Percentiles rank a stretch among this genome's conserved stretches.
phyloP scores from a whole-genome alignment of 2,113 vertebrate genomes.

The Callionymus lyra region DNA sequence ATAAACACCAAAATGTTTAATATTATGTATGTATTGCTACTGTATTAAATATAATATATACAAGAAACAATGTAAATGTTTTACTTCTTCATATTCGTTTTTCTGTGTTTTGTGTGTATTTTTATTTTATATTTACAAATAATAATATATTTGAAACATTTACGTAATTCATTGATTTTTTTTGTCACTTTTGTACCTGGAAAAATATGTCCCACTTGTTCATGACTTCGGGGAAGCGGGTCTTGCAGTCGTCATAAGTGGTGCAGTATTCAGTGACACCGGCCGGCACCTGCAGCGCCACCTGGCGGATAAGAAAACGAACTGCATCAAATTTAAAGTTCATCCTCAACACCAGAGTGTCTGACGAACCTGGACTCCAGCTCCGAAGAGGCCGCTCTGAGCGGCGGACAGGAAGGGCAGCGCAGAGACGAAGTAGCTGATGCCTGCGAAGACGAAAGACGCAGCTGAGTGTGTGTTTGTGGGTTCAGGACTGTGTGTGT shows the following conservation, averaged over 20 bases:
- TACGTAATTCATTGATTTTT: no score
- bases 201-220: conserved; percentile 56
- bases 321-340: not conserved
- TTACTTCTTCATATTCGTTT: no score
- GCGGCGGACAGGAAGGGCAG: conserved; percentile 61
- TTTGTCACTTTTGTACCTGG: not conserved
- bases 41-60: no score
- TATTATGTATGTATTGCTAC: no score
- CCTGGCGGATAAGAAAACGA: conserved; percentile 12
- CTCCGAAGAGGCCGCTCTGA: conserved; percentile 43
- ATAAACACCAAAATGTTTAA: no score
- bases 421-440: conserved; percentile 51
- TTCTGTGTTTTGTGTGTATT: no score
- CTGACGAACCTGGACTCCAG: conserved; percentile 29
- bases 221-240: conserved; percentile 43
- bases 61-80: no score
- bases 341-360: not conserved
- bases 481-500: not conserved
- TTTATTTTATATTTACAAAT: no score
- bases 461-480: not conserved
- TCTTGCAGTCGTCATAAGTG: conserved; percentile 39
- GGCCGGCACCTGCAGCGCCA: conserved; percentile 42
- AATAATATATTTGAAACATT: no score
- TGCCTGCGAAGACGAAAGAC: conserved; percentile 32
- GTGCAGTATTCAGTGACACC: conserved; percentile 40